These are phyloP conservation scores for Micromesistius poutassou DNA, from an alignment of 2,797 vertebrate species.

Conservation along the genomic window DNA sequence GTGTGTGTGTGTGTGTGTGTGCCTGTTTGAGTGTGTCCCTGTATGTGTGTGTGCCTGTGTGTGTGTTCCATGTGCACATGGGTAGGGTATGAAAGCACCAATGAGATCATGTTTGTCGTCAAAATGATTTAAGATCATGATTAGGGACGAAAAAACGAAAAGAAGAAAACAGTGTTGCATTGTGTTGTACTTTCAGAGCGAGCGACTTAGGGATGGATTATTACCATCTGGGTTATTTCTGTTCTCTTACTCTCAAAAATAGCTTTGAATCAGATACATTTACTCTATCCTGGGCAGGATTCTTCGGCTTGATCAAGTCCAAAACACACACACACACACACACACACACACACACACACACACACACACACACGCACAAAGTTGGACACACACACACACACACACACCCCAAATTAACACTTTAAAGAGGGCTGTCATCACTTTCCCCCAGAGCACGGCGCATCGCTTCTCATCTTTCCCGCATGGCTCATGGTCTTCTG, in stretches of 20 bases:
- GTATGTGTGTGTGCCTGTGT: too few relatives aligned
- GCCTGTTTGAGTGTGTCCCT: too few relatives aligned
- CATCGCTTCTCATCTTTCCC: constrained; percentile 19
- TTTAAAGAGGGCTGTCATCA: constrained; percentile 36
- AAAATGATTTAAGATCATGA: not conserved
- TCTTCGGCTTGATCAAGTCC: not conserved
- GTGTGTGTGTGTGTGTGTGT: too few relatives aligned
- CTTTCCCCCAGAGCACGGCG: constrained; percentile 15
- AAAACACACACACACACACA: not conserved
- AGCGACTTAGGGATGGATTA: not conserved
- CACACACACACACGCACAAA: not conserved
- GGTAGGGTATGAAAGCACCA: not conserved
- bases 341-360: not conserved
- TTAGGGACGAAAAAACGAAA: not conserved
- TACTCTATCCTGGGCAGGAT: not conserved
- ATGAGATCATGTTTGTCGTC: not conserved
- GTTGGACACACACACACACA: not conserved
- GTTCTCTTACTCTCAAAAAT: not conserved
- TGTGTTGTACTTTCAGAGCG: not conserved
- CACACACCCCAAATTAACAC: not conserved
- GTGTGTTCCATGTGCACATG: not conserved
- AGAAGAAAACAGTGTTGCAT: not conserved
- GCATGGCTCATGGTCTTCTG: constrained; percentile 31
- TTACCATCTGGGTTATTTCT: not conserved
- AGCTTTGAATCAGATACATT: not conserved